Evolutionary conservation across 1,140 invertebrate species (phyloP).

Genomic region (Lineus longissimus): DNA sequence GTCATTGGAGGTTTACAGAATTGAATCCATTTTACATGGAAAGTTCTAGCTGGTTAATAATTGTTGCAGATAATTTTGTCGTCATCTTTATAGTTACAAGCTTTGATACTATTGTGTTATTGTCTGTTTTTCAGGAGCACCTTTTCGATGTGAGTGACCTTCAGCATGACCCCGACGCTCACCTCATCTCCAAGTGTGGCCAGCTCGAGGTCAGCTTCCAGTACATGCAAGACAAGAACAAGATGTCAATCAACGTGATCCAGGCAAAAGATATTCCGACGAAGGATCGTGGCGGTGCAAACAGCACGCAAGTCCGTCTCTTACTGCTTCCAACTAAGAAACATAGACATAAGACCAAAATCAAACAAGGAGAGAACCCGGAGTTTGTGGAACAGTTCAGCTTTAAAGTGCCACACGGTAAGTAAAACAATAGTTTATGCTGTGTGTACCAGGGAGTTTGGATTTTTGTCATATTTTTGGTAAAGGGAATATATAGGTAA

Average conservation of each 20-base stretch:
- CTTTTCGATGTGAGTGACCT: constrained; percentile 58
- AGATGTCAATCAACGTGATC: constrained; percentile 84
- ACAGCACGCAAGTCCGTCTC: constrained; percentile 79
- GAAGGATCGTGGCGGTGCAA: constrained; percentile 68
- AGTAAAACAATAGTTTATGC: constrained; percentile 10
- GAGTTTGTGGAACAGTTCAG: constrained; percentile 90
- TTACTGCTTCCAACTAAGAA: constrained; percentile 85
- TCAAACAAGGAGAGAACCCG: constrained; percentile 80
- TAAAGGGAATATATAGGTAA: too few relatives aligned
- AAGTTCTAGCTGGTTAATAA: too few relatives aligned
- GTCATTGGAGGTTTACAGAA: too few relatives aligned
- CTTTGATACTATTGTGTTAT: background rate
- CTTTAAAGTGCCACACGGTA: constrained; percentile 83
- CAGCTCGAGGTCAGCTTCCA: constrained; percentile 79
- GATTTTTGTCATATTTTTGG: too few relatives aligned
- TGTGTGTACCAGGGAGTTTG: too few relatives aligned
- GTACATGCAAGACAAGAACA: constrained; percentile 81
- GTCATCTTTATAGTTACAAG: background rate
- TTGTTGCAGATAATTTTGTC: background rate
- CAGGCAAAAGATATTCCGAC: constrained; percentile 78
- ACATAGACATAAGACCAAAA: constrained; percentile 88
- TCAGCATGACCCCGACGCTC: constrained; percentile 42
- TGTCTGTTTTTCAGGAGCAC: constrained; percentile 46
- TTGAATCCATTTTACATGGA: too few relatives aligned
- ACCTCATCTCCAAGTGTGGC: constrained; percentile 63